Conservation (phyloP, 2,797 vertebrate genomes). For the Mionectes olivaceus region DNA sequence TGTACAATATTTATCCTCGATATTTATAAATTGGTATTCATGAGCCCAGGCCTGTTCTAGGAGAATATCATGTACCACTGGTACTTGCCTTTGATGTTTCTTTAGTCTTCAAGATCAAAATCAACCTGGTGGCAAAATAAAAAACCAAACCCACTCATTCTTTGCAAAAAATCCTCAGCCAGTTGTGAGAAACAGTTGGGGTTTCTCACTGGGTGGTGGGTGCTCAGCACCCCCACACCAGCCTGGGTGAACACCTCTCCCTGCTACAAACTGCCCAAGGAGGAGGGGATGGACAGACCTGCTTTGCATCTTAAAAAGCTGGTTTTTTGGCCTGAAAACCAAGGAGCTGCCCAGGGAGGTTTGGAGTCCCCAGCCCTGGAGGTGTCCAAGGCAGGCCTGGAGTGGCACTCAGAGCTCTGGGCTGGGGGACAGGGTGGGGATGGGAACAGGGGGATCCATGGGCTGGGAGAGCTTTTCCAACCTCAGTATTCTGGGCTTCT, state of each 20-base stretch:
- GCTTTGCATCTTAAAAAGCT: background rate
- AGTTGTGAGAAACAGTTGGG: background rate
- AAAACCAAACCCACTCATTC: background rate
- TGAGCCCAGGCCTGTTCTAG: background rate
- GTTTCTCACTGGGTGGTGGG: background rate
- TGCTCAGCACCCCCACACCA: background rate
- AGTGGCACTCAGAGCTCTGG: no score
- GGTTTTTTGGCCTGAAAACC: fast-evolving
- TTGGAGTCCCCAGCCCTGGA: background rate
- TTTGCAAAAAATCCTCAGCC: background rate
- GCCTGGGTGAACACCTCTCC: background rate
- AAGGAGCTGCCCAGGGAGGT: background rate
- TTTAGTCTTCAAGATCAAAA: constrained; percentile 32
- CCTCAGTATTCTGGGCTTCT: background rate
- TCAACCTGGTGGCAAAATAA: background rate
- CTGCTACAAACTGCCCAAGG: fast-evolving
- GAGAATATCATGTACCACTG: background rate
- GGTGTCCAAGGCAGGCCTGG: background rate
- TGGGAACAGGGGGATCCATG: no score
- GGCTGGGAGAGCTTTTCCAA: no score
- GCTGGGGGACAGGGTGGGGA: no score
- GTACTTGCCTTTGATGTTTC: constrained; percentile 42
- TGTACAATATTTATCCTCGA: background rate
- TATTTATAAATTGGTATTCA: background rate
- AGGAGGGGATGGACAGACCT: background rate